Conservation (phyloP, 53 echinoderm and acorn worm genomes). For the Holothuria scabra region DNA sequence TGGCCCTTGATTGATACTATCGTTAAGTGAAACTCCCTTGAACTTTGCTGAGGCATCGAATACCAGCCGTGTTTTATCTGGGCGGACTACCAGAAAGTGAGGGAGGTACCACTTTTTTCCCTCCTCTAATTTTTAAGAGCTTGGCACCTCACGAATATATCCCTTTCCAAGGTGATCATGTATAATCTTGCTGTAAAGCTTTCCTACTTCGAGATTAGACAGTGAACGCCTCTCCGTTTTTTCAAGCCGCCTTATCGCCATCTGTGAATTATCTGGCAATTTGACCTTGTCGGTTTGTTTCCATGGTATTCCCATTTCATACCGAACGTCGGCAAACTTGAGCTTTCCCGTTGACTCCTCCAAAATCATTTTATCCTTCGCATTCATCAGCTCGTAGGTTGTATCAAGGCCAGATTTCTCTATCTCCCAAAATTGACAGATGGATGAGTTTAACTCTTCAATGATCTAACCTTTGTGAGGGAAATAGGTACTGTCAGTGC, state of each 20-base stretch:
- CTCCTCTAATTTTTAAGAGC: background rate
- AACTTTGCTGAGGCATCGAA: slow-evolving; percentile 41
- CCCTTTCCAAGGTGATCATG: slow-evolving; percentile 10
- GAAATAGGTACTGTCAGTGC: slow-evolving; percentile 14
- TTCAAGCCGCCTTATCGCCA: slow-evolving; percentile 4
- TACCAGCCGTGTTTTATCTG: slow-evolving; percentile 17
- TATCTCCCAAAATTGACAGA: slow-evolving; percentile 27
- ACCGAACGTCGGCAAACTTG: background rate
- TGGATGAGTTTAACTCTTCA: slow-evolving; percentile 25
- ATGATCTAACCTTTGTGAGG: background rate
- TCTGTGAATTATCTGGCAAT: background rate
- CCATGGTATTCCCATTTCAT: slow-evolving; percentile 42
- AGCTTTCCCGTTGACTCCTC: background rate
- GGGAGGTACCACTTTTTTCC: background rate
- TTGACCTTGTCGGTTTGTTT: background rate
- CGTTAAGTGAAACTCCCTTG: slow-evolving; percentile 30
- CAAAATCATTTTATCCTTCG: background rate
- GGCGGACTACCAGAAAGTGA: slow-evolving; percentile 19
- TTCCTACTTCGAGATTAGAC: background rate
- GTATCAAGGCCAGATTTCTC: background rate
- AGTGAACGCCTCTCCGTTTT: background rate
- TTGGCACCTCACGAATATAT: slow-evolving; percentile 16
- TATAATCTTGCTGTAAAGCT: slow-evolving; percentile 10
- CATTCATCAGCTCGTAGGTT: too few relatives aligned
- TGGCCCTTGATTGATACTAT: slow-evolving; percentile 31